Evolutionary conservation across 2,113 vertebrate genomes (phyloP).

Genomic region (Thamnophis sirtalis): DNA sequence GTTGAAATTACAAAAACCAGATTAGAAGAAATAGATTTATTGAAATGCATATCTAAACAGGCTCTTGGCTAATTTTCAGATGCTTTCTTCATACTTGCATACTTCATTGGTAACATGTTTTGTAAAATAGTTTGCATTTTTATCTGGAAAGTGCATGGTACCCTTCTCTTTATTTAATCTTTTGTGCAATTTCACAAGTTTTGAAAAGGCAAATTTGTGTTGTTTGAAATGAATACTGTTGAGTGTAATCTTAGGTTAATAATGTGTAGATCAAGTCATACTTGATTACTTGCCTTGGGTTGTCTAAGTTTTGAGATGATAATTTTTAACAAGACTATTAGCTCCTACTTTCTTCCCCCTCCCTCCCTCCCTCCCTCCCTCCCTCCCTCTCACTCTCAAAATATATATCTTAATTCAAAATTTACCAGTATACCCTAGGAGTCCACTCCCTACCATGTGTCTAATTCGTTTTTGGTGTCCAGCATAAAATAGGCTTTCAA

Average conservation of each 20-base stretch:
- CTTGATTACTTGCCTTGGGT: background rate
- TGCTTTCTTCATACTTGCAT: background rate
- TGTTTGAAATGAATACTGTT: background rate
- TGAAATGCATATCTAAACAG: background rate
- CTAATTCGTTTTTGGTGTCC: background rate
- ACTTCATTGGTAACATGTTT: background rate
- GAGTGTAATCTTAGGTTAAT: background rate
- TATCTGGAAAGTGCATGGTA: background rate
- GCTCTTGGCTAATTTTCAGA: background rate
- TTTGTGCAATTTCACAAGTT: background rate
- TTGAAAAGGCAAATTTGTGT: background rate
- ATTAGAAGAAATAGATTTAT: background rate
- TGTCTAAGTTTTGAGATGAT: background rate
- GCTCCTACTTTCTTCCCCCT: background rate
- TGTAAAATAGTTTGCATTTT: background rate
- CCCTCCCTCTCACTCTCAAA: background rate
- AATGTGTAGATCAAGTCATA: background rate
- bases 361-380: background rate
- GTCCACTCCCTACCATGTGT: background rate
- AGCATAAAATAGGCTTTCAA: background rate
- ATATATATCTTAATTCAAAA: background rate
- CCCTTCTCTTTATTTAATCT: background rate
- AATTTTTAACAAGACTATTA: background rate
- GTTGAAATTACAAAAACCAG: background rate
- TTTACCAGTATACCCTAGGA: background rate